Percentiles rank a stretch among this genome's conserved stretches.
Conservation (phyloP, 2,113 vertebrate species). For the Hiodon alosoides region DNA sequence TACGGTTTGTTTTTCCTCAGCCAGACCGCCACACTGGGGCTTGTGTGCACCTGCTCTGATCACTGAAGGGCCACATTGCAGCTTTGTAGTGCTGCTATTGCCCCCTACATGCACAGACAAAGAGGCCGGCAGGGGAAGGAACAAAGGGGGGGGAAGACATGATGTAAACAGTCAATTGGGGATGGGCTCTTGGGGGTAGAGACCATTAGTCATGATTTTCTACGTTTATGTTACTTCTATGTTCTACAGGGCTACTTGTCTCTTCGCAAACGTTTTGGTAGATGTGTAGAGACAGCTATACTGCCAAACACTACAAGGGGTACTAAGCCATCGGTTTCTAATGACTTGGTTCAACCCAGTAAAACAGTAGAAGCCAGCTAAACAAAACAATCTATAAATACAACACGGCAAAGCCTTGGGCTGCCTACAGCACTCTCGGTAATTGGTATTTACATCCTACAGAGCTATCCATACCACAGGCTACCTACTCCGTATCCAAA, state of each 20-base stretch:
- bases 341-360: conserved; percentile 1
- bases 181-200: background rate
- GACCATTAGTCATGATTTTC: background rate
- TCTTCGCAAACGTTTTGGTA: background rate
- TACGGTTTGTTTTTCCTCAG: no score
- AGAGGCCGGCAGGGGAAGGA: background rate
- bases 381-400: conserved; percentile 4
- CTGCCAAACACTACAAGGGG: background rate
- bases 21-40: background rate
- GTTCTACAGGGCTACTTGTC: background rate
- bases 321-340: background rate
- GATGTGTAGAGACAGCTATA: background rate
- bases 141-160: background rate
- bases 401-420: background rate
- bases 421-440: background rate
- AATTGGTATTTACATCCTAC: background rate
- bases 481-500: background rate
- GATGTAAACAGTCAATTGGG: conserved; percentile 3
- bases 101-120: background rate
- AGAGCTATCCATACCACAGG: background rate
- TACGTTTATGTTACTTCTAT: background rate
- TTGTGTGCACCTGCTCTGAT: conserved; percentile 18
- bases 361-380: background rate
- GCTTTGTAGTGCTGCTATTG: background rate
- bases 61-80: background rate